These are phyloP conservation scores for Montipora foliosa DNA, from an alignment of 64 coral and sea anemone genomes.

Conservation along the genomic window DNA sequence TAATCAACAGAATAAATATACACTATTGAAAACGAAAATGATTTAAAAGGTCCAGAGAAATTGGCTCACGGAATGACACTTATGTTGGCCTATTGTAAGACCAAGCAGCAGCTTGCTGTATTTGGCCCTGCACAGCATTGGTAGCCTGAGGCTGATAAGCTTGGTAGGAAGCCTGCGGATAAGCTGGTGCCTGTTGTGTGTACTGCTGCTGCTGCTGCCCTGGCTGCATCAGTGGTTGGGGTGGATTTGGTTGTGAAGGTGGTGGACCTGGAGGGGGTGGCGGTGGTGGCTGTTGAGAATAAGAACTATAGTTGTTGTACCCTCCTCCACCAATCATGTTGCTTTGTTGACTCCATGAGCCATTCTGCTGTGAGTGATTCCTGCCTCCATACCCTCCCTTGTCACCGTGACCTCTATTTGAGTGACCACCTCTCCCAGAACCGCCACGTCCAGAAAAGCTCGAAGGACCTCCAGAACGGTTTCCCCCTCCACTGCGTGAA, in stretches of 20 bases:
- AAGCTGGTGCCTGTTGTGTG: slow-evolving; percentile 51
- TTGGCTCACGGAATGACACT: neutral
- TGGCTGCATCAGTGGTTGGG: slow-evolving; percentile 82
- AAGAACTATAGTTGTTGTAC: slow-evolving; percentile 29
- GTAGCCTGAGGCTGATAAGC: slow-evolving; percentile 36
- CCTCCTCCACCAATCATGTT: slow-evolving; percentile 32
- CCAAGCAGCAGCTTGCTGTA: slow-evolving; percentile 39
- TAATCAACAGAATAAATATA: slow-evolving; percentile 21
- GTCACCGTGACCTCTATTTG: neutral
- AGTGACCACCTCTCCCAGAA: slow-evolving; percentile 64
- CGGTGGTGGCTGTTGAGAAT: slow-evolving; percentile 57
- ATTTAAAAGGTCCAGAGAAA: neutral
- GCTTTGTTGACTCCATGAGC: slow-evolving; percentile 61
- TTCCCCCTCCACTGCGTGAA: slow-evolving; percentile 63
- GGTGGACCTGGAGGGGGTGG: slow-evolving; percentile 70
- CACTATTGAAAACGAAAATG: neutral
- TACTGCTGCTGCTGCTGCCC: slow-evolving; percentile 73
- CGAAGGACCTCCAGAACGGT: slow-evolving; percentile 45
- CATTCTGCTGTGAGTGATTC: slow-evolving; percentile 65
- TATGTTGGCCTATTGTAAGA: neutral
- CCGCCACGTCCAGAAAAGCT: slow-evolving; percentile 61
- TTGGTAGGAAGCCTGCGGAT: slow-evolving; percentile 63
- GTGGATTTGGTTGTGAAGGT: slow-evolving; percentile 56
- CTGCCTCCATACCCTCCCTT: slow-evolving; percentile 65
- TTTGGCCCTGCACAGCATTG: slow-evolving; percentile 45